phyloP scores from a whole-genome alignment of 2,797 vertebrate species.

The Halcyon smyrnensis region DNA sequence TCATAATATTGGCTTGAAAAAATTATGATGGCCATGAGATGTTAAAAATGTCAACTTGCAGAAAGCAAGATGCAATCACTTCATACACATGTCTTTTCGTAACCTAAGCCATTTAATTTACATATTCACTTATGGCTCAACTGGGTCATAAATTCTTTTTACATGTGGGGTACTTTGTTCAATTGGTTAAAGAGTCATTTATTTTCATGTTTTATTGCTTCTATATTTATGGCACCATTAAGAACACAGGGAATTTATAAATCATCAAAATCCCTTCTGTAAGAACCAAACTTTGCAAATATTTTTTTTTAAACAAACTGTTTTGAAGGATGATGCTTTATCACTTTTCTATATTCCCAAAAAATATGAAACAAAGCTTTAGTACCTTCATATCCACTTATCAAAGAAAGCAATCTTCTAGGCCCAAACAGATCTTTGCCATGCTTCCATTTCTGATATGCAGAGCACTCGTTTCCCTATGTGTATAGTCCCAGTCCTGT shows the following conservation, averaged over 20 bases:
- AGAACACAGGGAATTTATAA: not conserved
- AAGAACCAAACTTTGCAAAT: not conserved
- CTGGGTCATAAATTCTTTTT: conserved; percentile 14
- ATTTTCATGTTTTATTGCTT: conserved; percentile 15
- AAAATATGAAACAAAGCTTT: not conserved
- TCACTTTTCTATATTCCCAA: not conserved
- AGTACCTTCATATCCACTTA: not conserved
- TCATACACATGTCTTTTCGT: not conserved
- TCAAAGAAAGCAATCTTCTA: not conserved
- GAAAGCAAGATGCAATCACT: not conserved
- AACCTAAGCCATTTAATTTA: conserved; percentile 11
- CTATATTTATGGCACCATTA: conserved; percentile 5
- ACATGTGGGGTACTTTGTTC: not conserved
- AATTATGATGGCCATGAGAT: not conserved
- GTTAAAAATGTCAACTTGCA: not conserved
- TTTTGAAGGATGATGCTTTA: not conserved
- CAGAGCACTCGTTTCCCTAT: not conserved
- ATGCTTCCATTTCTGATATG: rapidly evolving
- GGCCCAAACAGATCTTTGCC: not conserved
- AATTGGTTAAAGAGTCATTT: not conserved
- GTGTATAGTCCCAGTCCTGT: not conserved
- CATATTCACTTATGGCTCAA: not conserved
- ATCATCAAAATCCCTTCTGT: not conserved
- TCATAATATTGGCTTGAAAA: not conserved
- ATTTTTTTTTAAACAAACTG: not conserved